Conservation (phyloP, 2,888 invertebrate genomes). For the Torymus auratus region DNA sequence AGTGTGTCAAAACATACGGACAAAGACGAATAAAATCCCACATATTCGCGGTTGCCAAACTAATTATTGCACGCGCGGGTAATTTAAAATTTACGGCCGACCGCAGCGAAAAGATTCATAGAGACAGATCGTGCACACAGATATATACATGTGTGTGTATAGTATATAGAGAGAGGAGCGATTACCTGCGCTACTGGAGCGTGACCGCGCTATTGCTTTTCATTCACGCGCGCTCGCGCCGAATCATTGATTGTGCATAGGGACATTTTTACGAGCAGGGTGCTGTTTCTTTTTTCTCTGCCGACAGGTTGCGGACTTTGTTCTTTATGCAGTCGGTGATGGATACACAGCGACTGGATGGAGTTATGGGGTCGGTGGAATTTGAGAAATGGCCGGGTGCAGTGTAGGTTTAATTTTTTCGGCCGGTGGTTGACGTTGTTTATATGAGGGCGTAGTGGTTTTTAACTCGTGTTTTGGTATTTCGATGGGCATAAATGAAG, state of each 20-base stretch:
- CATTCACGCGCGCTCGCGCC: conserved; percentile 35
- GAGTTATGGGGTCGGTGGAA: conserved; percentile 9
- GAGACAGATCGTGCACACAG: conserved; percentile 1
- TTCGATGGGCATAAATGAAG: too few relatives aligned
- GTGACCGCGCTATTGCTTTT: conserved; percentile 8
- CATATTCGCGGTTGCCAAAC: background rate
- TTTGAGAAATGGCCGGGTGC: too few relatives aligned
- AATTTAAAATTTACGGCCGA: conserved; percentile 45
- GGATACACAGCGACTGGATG: background rate
- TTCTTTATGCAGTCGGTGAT: background rate
- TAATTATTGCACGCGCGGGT: conserved; percentile 35
- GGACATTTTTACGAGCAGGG: conserved; percentile 10
- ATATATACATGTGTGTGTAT: background rate
- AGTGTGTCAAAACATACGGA: too few relatives aligned
- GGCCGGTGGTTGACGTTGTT: too few relatives aligned
- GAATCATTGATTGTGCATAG: conserved; percentile 15
- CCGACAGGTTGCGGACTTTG: background rate
- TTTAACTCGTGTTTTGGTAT: too few relatives aligned
- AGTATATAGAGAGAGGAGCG: background rate
- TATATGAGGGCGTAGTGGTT: too few relatives aligned
- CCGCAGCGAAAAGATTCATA: conserved; percentile 17
- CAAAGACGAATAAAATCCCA: conserved; percentile 15
- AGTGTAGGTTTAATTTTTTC: too few relatives aligned
- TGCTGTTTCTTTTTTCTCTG: background rate
- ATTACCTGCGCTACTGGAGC: conserved; percentile 26